Evolutionary conservation across 2,888 invertebrate species (phyloP).

Genomic region (Andrena praecox): DNA sequence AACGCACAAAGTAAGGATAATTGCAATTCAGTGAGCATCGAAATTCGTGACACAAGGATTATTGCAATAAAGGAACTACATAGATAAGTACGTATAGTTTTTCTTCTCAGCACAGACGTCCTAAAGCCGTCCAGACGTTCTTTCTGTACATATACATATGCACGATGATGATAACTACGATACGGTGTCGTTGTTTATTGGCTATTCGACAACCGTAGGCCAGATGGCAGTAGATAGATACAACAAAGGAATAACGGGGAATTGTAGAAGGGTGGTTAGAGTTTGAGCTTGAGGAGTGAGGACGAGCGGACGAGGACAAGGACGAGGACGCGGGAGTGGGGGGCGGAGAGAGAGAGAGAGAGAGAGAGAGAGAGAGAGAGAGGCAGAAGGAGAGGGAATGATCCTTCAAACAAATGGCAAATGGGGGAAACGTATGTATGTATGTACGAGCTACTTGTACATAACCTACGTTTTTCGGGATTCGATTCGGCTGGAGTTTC

Average conservation of each 20-base stretch:
- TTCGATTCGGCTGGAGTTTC: constrained; percentile 25
- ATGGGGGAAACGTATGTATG: constrained; percentile 11
- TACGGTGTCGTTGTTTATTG: constrained; percentile 1
- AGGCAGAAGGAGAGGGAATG: background rate
- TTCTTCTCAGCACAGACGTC: too few relatives aligned
- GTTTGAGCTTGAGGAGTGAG: background rate
- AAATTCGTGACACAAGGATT: too few relatives aligned
- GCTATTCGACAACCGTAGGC: background rate
- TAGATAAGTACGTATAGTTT: too few relatives aligned
- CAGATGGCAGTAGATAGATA: constrained; percentile 10
- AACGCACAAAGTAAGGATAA: too few relatives aligned
- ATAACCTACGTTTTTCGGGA: constrained; percentile 45
- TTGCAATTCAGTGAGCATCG: too few relatives aligned
- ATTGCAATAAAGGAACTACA: too few relatives aligned
- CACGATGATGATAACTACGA: background rate
- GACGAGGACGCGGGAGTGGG: background rate
- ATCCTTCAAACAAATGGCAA: constrained; percentile 32
- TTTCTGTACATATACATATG: too few relatives aligned
- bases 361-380: too few relatives aligned
- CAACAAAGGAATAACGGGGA: background rate
- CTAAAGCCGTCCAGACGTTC: too few relatives aligned
- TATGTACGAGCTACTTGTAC: constrained; percentile 37
- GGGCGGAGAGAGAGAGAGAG: too few relatives aligned
- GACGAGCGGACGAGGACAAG: background rate
- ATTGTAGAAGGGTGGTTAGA: background rate